Percentiles rank a stretch among this genome's conserved stretches.
phyloP scores from a whole-genome alignment of 2,888 invertebrate genomes.

The Dendrolimus houi region DNA sequence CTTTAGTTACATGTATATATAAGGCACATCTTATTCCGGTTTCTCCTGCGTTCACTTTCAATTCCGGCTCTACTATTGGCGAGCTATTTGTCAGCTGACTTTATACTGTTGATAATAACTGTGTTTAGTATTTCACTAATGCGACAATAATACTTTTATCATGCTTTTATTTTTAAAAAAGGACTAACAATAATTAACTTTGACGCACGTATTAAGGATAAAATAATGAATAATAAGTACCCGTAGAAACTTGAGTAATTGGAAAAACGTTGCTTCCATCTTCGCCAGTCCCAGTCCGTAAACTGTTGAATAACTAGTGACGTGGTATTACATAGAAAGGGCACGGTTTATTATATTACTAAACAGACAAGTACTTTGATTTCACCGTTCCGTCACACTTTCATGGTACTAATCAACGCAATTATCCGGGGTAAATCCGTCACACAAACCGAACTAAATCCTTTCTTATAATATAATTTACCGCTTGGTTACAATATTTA shows the following conservation, averaged over 20 bases:
- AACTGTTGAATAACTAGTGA: not conserved
- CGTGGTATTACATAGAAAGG: not conserved
- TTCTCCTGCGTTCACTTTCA: too few species aligned
- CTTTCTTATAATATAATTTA: slow-evolving; percentile 2
- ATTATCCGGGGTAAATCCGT: slow-evolving; percentile 14
- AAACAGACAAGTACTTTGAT: slow-evolving; percentile 23
- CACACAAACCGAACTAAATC: slow-evolving; percentile 20
- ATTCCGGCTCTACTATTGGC: too few species aligned
- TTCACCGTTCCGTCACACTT: slow-evolving; percentile 56
- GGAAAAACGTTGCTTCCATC: slow-evolving; percentile 38
- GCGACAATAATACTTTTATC: too few species aligned
- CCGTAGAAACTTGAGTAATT: slow-evolving; percentile 41
- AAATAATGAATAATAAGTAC: slow-evolving; percentile 23
- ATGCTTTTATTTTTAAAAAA: too few species aligned
- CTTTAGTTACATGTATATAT: too few species aligned
- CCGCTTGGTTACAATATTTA: not conserved
- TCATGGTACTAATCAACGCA: slow-evolving; percentile 23
- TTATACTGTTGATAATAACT: too few species aligned
- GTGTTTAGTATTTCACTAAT: too few species aligned
- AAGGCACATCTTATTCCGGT: too few species aligned
- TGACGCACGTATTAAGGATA: not conserved
- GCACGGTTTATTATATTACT: slow-evolving; percentile 22
- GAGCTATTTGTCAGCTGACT: too few species aligned
- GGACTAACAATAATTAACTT: not conserved
- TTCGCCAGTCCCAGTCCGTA: slow-evolving; percentile 10